phyloP scores from a whole-genome alignment of 2,797 vertebrate species.

The Borostomias antarcticus region DNA sequence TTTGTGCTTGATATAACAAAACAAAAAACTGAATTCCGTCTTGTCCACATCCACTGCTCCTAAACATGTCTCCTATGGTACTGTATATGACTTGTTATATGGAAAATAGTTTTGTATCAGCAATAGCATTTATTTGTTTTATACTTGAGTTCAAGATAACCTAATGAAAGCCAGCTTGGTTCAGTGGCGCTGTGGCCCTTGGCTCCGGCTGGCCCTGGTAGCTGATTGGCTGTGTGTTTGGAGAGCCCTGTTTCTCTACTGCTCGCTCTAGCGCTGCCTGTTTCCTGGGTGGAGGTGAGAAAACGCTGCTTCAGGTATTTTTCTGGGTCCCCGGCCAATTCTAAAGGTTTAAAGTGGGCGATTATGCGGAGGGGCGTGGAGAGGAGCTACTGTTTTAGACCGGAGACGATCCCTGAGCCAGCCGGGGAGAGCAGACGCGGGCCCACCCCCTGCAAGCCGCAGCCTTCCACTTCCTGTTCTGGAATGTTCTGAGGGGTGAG shows the following conservation, averaged over 20 bases:
- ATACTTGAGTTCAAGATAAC: slow-evolving; percentile 4
- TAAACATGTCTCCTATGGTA: not conserved
- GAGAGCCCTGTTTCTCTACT: not conserved
- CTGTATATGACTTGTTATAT: not conserved
- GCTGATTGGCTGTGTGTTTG: not conserved
- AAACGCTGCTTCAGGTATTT: not conserved
- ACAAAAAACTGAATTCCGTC: slow-evolving; percentile 10
- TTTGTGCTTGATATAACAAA: slow-evolving; percentile 27
- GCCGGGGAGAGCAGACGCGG: not conserved
- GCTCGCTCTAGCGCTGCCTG: not conserved
- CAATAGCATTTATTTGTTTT: not conserved
- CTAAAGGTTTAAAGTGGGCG: not conserved
- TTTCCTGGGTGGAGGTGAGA: not conserved
- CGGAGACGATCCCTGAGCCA: not conserved
- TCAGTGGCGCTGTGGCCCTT: not conserved
- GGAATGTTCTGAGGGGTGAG: not conserved
- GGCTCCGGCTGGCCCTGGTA: not conserved
- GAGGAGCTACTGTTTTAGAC: not conserved
- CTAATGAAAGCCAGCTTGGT: not conserved
- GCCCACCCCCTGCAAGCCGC: not conserved
- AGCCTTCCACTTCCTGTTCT: not conserved
- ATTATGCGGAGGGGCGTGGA: not conserved
- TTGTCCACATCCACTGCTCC: not conserved
- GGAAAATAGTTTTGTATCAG: not conserved
- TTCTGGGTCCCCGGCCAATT: slow-evolving; percentile 3